phyloP scores from a whole-genome alignment of 2,888 invertebrate genomes.

The Apotomis turbidana region DNA sequence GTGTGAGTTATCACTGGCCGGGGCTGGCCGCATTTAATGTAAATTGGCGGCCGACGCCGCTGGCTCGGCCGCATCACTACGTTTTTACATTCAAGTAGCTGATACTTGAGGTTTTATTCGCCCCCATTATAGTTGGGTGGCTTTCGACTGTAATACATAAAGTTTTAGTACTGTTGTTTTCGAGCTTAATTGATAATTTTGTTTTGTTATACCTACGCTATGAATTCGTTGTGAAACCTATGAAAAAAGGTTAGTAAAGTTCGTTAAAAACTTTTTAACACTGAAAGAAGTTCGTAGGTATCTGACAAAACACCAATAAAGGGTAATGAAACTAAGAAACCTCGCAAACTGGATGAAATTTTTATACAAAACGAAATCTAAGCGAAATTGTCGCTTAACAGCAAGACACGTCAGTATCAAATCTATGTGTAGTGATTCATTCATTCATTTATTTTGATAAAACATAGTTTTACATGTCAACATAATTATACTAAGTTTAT shows the following conservation, averaged over 20 bases:
- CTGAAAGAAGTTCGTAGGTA: background rate
- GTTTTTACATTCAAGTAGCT: slow-evolving; percentile 79
- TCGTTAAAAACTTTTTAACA: background rate
- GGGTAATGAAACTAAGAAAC: background rate
- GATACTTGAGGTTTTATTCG: slow-evolving; percentile 75
- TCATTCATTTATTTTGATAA: too few species aligned
- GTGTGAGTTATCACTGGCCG: slow-evolving; percentile 74
- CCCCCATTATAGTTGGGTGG: slow-evolving; percentile 66
- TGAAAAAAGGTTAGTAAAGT: background rate
- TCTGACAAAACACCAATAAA: background rate
- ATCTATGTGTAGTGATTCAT: too few species aligned
- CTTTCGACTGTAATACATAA: slow-evolving; percentile 59
- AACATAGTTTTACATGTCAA: too few species aligned
- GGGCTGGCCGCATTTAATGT: slow-evolving; percentile 78
- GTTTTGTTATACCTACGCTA: slow-evolving; percentile 49
- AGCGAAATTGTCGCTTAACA: slow-evolving; percentile 39
- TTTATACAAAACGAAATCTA: slow-evolving; percentile 47
- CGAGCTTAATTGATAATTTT: slow-evolving; percentile 67
- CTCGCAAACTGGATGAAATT: slow-evolving; percentile 18
- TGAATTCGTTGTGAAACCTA: background rate
- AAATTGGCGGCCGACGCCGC: slow-evolving; percentile 72
- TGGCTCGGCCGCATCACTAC: slow-evolving; percentile 65
- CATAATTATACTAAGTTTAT: too few species aligned
- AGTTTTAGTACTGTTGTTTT: slow-evolving; percentile 68
- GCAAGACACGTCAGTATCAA: slow-evolving; percentile 42